Evolutionary conservation across 2,113 vertebrate genomes (phyloP).

Genomic region (Donacobius atricapilla): DNA sequence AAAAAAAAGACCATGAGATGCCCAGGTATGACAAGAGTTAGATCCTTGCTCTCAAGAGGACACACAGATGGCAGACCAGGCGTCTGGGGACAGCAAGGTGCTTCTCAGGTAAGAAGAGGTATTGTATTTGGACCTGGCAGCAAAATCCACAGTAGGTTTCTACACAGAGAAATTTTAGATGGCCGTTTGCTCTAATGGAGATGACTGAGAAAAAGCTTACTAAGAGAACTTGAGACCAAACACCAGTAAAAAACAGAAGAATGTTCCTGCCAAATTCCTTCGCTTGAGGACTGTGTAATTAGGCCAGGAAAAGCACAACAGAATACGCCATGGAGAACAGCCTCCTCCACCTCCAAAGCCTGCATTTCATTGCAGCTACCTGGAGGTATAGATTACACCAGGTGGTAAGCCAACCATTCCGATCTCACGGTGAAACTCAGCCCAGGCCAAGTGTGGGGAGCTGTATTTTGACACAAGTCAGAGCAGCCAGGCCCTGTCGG

Average conservation of each 20-base stretch:
- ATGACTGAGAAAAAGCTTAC: background rate
- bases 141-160: background rate
- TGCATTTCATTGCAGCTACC: slow-evolving; percentile 2
- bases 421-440: background rate
- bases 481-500: background rate
- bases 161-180: background rate
- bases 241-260: background rate
- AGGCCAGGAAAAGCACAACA: slow-evolving; percentile 51
- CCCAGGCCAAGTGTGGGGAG: background rate
- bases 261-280: slow-evolving; percentile 34
- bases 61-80: background rate
- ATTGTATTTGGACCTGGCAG: background rate
- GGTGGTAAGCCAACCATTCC: slow-evolving; percentile 1
- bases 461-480: background rate
- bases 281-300: background rate
- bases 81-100: background rate
- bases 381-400: background rate
- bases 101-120: background rate
- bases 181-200: background rate
- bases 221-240: background rate
- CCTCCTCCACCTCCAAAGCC: background rate
- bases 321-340: background rate
- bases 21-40: background rate
- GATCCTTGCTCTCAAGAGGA: background rate
- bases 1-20: background rate